A percentile compares a stretch with the other conserved stretches of the same genome.
phyloP scores from a whole-genome alignment of 2,113 vertebrate species.

The Colinus virginianus region DNA sequence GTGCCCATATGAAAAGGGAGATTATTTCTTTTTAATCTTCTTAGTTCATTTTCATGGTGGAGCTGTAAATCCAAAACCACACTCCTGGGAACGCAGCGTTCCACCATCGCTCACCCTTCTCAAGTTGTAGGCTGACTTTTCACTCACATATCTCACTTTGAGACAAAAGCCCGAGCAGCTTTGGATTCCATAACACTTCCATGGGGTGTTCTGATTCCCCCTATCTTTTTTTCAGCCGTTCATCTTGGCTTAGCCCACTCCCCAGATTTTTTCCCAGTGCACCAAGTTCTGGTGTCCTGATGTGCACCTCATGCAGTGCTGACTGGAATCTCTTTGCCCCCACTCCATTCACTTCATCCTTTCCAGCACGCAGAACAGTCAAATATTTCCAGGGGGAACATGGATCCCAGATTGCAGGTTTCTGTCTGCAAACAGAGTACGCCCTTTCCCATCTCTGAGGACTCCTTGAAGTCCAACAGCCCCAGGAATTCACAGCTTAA shows the following conservation, averaged over 20 bases:
- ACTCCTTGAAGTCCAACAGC: neutral
- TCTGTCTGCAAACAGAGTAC: neutral
- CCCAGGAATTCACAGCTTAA: neutral
- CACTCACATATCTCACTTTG: neutral
- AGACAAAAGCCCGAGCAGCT: neutral
- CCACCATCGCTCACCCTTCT: neutral
- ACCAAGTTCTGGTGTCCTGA: conserved; percentile 49
- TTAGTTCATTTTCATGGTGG: neutral
- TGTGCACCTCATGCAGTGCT: conserved; percentile 18
- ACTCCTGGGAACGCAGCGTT: neutral
- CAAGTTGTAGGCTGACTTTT: neutral
- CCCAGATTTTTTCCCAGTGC: conserved; percentile 38
- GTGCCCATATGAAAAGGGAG: conserved; percentile 4
- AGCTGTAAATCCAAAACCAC: neutral
- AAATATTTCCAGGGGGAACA: neutral
- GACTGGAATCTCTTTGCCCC: neutral
- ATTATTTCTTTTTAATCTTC: neutral
- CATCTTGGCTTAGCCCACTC: conserved; percentile 52
- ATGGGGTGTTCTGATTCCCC: neutral
- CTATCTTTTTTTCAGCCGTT: conserved; percentile 6
- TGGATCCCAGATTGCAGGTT: neutral
- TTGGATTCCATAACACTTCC: neutral
- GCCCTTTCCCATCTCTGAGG: neutral
- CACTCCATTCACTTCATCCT: neutral
- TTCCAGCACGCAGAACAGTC: neutral